phyloP scores from a whole-genome alignment of 2,113 vertebrate species.

The Zeus faber region DNA sequence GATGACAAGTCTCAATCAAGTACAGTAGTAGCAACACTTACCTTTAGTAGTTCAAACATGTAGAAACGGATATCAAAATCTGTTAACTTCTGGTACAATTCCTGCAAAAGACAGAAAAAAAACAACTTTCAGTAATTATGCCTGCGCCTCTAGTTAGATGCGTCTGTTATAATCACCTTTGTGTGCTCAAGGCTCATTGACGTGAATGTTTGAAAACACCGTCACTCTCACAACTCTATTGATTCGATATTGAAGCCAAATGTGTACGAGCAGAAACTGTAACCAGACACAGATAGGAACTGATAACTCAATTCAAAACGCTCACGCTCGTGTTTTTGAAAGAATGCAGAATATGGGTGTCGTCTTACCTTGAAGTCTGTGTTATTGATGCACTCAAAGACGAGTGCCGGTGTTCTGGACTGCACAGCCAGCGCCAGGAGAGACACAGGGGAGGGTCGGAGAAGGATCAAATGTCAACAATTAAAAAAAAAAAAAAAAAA shows the following conservation, averaged over 20 bases:
- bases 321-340: not conserved
- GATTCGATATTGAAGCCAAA: not conserved
- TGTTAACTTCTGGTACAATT: slow-evolving; percentile 98
- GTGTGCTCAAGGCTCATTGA: not conserved
- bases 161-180: not conserved
- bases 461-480: slow-evolving; percentile 2
- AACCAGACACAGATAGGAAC: not conserved
- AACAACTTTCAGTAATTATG: not conserved
- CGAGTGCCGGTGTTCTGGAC: slow-evolving; percentile 88
- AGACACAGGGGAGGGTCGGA: not conserved
- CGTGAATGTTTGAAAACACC: not conserved
- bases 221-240: not conserved
- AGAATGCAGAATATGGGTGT: slow-evolving; percentile 5
- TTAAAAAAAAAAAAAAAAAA: slow-evolving; percentile 15
- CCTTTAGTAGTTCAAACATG: slow-evolving; percentile 99
- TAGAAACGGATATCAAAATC: slow-evolving; percentile 99
- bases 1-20: no score
- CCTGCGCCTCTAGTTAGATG: no score
- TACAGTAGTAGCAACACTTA: no score
- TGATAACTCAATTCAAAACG: not conserved
- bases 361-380: slow-evolving; percentile 95
- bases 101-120: slow-evolving; percentile 73
- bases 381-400: slow-evolving; percentile 99
- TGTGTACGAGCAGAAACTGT: not conserved
- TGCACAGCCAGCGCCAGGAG: slow-evolving; percentile 25